Evolutionary conservation across 1,140 invertebrate genomes (phyloP), one percentile per base, ranked within the genome.

Genomic region (Aleiodes sp.): DNA sequence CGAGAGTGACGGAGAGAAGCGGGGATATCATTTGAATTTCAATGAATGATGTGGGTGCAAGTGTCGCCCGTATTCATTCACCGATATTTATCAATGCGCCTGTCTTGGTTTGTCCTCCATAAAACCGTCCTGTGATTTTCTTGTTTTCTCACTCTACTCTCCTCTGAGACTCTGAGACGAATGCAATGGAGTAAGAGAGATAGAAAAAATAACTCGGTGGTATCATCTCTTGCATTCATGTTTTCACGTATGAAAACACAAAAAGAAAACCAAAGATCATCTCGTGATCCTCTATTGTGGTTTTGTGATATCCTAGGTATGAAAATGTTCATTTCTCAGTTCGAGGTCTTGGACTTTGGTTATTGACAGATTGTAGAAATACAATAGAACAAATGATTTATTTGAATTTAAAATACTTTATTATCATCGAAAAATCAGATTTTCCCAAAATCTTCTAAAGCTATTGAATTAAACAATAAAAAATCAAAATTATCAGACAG

Each of bases 21-120:
- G 35, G 41, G 72, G 73, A 78, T 77, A 78, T 76, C 73, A 84
- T 84, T 84, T 84, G 81, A 84, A 84, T 84, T 84, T 84, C 81
- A 84, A 84, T 83, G 81, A 81, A 78, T 77, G 52, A 72, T 71
- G 70, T 69, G 66, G 64, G 67, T 74, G 73, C 73, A 70, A 72
- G 70, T 74, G 73, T 73, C 62, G 68, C 37, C 65, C 61, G 64
- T 70, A 70, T 72, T 61, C 68, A 65, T 70, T 71, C 70, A 70
- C 56, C 26, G 31, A 31, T 52, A 61, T 57, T 72, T 68, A 68
- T 68, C 66, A 72, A 65, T 33, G 21, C 24, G 19, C 63, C 12
- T 52, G 29, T 63, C 64, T 63, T 63, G 21, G 29, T 68, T 8
- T 21, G 37, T 57, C 46, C 16, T 59, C 24, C 31, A 37, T 19